Evolutionary conservation across 1,140 invertebrate species (phyloP).

Genomic region (Philaenus spumarius): DNA sequence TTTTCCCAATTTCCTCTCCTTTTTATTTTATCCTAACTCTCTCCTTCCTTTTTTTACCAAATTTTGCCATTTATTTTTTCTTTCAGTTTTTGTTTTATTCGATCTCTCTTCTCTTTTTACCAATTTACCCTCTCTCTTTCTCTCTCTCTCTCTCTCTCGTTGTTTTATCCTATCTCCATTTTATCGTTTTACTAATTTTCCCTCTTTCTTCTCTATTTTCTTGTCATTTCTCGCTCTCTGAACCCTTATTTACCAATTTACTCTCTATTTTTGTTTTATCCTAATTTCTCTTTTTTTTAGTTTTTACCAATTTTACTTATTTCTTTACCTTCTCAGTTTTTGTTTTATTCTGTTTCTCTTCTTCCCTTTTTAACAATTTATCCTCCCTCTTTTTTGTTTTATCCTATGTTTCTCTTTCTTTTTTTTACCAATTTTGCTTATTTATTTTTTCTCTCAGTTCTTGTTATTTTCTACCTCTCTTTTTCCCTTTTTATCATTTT

Average conservation of each 20-base stretch:
- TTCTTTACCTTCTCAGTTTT: neutral
- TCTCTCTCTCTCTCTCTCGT: neutral
- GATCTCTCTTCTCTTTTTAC: neutral
- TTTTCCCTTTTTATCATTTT: conserved; percentile 14
- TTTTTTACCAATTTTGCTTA: conserved; percentile 5
- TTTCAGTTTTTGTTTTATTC: neutral
- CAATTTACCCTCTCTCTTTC: neutral
- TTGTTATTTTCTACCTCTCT: neutral
- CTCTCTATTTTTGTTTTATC: neutral
- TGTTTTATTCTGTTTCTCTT: neutral
- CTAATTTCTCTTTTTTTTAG: conserved; percentile 1
- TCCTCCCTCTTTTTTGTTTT: neutral
- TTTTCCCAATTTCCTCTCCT: neutral
- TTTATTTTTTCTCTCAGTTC: conserved; percentile 26
- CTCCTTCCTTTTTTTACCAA: neutral
- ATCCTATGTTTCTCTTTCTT: neutral
- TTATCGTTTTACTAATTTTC: neutral
- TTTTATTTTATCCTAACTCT: neutral
- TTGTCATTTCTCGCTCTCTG: neutral
- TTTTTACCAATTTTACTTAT: neutral
- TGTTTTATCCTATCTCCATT: neutral
- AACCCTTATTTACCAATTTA: neutral
- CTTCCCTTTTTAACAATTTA: neutral
- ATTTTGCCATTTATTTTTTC: neutral
- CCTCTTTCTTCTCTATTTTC: conserved; percentile 12